Evolutionary conservation across 2,113 vertebrate genomes (phyloP), one percentile per base, ranked within the genome.

Genomic region (Bettongia penicillata): DNA sequence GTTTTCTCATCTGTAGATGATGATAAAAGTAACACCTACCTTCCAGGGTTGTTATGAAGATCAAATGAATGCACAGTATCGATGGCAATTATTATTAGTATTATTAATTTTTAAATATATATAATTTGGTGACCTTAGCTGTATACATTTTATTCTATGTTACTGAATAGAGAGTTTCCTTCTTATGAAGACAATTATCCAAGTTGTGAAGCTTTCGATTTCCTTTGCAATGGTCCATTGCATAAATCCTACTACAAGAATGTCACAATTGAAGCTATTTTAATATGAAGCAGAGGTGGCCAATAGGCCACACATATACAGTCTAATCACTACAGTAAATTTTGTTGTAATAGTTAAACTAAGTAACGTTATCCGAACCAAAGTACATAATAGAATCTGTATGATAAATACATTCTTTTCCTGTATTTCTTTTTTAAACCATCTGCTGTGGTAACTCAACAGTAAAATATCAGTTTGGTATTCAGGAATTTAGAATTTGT

Each of bases 401-500:
- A 96, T n/a, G 14, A 57, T 92, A 12, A 96, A 94, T 26, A 61
- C 37, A 9, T 68, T 92, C 93, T 91, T 93, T 26, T 92, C 92
- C 47, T 11, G 0, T 94, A 96, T 3, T 26, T 53, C 28, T 49
- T 8, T 92, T 92, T 25, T 91, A 94, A 97, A 92, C 47, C 37
- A 68, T 96, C 95, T 97, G 93, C 23, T 95, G 28, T 51, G 94
- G 94, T 61, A 93, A 95, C 28, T 48, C 95, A 53, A 93, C 6
- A 68, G 50, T 91, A 94, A 94, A 77, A 11, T 4, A 94, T 23
- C 96, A 57, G 93, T 53, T 93, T 93, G 2, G 14, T 93, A 10
- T 95, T 93, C 94, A 97, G 57, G 51, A 91, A 95, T 95, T 14
- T 93, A 53, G 91, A 96, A 89, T 94, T 55, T 91, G 11, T 93